Evolutionary conservation across 2,888 invertebrate species (phyloP).

Genomic region (Linnaemya vulpina): DNA sequence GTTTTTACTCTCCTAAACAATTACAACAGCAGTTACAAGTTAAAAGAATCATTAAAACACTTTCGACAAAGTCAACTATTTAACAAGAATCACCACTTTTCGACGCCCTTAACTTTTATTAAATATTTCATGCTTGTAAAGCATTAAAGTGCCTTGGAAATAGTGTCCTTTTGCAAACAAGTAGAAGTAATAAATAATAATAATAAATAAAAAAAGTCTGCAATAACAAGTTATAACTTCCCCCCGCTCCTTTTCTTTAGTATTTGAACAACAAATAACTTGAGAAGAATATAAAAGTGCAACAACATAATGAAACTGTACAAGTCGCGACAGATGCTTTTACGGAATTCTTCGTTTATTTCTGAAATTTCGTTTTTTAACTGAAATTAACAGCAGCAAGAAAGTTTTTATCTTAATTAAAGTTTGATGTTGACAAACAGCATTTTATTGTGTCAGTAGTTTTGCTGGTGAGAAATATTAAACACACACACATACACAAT

Average conservation of each 20-base stretch:
- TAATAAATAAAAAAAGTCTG: neutral
- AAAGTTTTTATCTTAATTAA: conserved; percentile 3
- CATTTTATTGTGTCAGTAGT: neutral
- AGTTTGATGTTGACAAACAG: neutral
- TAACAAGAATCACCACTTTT: too few species aligned
- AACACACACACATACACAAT: neutral
- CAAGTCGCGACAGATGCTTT: neutral
- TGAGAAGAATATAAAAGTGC: neutral
- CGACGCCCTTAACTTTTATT: neutral
- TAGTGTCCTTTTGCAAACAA: neutral
- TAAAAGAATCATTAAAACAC: too few species aligned
- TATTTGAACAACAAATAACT: neutral
- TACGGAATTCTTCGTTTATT: neutral
- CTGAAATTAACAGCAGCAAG: neutral
- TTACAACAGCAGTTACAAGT: too few species aligned
- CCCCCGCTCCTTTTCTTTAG: neutral
- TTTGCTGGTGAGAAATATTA: neutral
- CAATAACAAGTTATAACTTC: neutral
- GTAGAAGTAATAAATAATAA: neutral
- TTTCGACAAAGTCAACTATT: too few species aligned
- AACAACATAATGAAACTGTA: neutral
- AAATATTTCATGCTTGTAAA: neutral
- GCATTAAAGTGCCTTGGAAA: neutral
- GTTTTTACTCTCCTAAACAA: too few species aligned
- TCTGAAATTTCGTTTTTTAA: too few species aligned